A percentile compares a stretch with the other conserved stretches of the same genome.
These are phyloP conservation scores for Pandemis corylana DNA, from an alignment of 2,888 invertebrate species.

Conservation along the genomic window DNA sequence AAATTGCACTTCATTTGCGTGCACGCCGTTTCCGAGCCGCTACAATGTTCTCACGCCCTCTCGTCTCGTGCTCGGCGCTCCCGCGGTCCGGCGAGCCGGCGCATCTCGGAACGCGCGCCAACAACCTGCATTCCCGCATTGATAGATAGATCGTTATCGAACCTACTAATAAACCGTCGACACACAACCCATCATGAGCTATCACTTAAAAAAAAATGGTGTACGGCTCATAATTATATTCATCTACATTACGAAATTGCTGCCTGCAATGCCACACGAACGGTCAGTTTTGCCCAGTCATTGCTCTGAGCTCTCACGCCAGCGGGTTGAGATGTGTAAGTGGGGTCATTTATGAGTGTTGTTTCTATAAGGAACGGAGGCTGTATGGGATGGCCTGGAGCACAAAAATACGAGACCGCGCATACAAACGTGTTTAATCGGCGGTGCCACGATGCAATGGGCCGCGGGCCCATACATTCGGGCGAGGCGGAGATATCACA, in stretches of 20 bases:
- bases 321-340: slow-evolving; percentile 62
- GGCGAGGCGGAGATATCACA: slow-evolving; percentile 60
- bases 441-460: slow-evolving; percentile 68
- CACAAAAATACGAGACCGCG: slow-evolving; percentile 78
- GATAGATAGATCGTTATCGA: slow-evolving; percentile 59
- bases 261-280: slow-evolving; percentile 50
- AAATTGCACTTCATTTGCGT: slow-evolving; percentile 80
- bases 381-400: slow-evolving; percentile 52
- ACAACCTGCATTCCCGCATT: slow-evolving; percentile 49
- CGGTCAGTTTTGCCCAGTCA: slow-evolving; percentile 66
- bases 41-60: slow-evolving; percentile 72
- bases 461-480: slow-evolving; percentile 62
- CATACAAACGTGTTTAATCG: slow-evolving; percentile 84
- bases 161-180: slow-evolving; percentile 58
- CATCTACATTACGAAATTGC: slow-evolving; percentile 57
- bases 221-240: slow-evolving; percentile 60
- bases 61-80: slow-evolving; percentile 45
- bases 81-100: slow-evolving; percentile 3
- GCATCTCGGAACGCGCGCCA: slow-evolving; percentile 22
- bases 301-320: slow-evolving; percentile 63
- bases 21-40: slow-evolving; percentile 62
- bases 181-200: slow-evolving; percentile 56
- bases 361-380: slow-evolving; percentile 52
- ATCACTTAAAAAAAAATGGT: slow-evolving; percentile 60
- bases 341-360: slow-evolving; percentile 60